Base-by-base conservation (phyloP, 2,797 vertebrate species). In the Sebastes steindachneri region DNA sequence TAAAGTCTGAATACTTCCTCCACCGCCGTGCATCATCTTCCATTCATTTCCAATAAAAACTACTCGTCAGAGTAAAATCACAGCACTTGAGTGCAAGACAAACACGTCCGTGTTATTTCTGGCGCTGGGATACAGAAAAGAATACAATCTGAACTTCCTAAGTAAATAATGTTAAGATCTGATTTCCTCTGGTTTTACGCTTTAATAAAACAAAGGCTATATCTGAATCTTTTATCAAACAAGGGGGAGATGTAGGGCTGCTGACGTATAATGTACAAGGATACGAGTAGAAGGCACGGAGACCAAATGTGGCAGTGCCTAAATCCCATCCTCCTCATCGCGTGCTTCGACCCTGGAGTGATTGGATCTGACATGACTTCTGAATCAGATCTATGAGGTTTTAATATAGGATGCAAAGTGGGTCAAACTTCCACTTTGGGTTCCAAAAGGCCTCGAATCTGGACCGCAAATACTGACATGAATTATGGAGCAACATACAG, bases 331-430 rank as follows among this genome's bases (percentile, higher is more conserved):
- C 21, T 73, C 73, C 6, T 60, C 31, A 7, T 41, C 28, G 26
- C 28, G 7, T 19, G 21, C 75, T 65, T 68, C 5, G 4, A 17
- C 21, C 35, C 65, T 25, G 14, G 29, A 77, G 26, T 71, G 68
- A 92, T 75, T 54, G 45, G 58, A 83, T 82, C 79, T 67, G 79
- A 87, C 77, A 45, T 63, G 64, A 64, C 63, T 82, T 73, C 45
- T 54, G 73, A 85, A 82, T 75, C 28, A 57, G 66, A 84, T 78
- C 51, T 65, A 74, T 74, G 68, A 65, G 76, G 77, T 80, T 91
- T 86, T 87, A 85, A 84, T 82, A 78, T 8, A 45, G 68, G 68
- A 64, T 73, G 78, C 77, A 90, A 90, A 90, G 77, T 89, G 79
- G 89, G 86, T 89, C 86, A 88, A 75, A 90, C 60, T 79, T 74